Evolutionary conservation across 1,140 invertebrate genomes (phyloP).

Genomic region (Lethrus apterus): DNA sequence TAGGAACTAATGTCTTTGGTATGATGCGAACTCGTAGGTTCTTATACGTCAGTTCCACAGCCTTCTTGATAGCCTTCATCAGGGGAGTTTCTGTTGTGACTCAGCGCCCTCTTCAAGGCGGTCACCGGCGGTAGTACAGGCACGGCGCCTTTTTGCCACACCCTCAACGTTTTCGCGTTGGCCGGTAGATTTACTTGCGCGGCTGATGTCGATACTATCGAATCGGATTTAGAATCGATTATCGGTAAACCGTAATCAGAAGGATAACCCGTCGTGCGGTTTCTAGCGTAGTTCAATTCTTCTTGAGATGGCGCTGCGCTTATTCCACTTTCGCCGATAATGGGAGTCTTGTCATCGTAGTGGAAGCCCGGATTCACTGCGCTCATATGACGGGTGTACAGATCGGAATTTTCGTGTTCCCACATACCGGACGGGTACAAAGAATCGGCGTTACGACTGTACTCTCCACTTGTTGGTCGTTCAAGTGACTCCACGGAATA

Average conservation of each 20-base stretch:
- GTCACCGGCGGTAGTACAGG: conserved; percentile 75
- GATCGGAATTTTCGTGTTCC: conserved; percentile 42
- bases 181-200: conserved; percentile 39
- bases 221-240: conserved; percentile 41
- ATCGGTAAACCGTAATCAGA: conserved; percentile 72
- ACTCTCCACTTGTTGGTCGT: conserved; percentile 57
- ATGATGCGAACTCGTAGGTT: conserved; percentile 3
- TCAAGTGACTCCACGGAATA: conserved; percentile 26
- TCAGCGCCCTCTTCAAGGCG: conserved; percentile 67
- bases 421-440: conserved; percentile 64
- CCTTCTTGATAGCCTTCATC: conserved; percentile 89
- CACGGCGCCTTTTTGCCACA: conserved; percentile 75
- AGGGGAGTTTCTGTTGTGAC: conserved; percentile 71
- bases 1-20: conserved; percentile 17
- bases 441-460: conserved; percentile 60
- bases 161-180: conserved; percentile 68
- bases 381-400: conserved; percentile 42
- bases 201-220: conserved; percentile 26
- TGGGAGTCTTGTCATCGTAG: conserved; percentile 67
- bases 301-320: conserved; percentile 50
- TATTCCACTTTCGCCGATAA: conserved; percentile 54
- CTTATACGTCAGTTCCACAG: conserved; percentile 82
- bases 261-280: conserved; percentile 54
- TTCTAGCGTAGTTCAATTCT: conserved; percentile 41
- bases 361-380: conserved; percentile 47